Evolutionary conservation across 2,113 vertebrate genomes (phyloP), one percentile per base, ranked within the genome.

Genomic region (Prionailurus bengalensis): DNA sequence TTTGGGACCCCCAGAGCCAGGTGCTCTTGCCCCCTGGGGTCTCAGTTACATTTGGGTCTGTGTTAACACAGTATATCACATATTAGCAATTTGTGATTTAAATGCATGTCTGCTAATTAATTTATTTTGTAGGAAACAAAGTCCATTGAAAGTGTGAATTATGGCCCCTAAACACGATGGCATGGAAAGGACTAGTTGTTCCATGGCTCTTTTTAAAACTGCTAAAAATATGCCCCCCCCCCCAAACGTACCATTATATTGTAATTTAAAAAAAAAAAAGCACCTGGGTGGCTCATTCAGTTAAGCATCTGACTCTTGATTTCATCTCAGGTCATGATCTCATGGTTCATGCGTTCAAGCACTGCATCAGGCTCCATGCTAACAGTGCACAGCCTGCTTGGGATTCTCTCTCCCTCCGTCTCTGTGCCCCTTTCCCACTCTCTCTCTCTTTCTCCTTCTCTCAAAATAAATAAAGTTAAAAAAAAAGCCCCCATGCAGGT

Each of bases 111-210:
- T 93, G 58, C 27, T 76, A 61, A 70, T 92, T 61, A 55, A 66
- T 61, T 95, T 78, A 48, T 88, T 95, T 88, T 90, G 2, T 42
- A 87, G 33, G 78, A 68, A 42, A 66, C 25, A 73, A 85, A 76
- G 25, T 63, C 84, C 42, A 55, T n/a, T 74, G 42, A 66, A 70
- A 95, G 48, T 8, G 45, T 86, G 9, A 90, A 42, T 70, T 80
- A 83, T 86, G 10, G 3, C 48, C 29, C 48, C 42, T 73, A 66
- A 86, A 10, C 9, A 31, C 17, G 73, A 31, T 33, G 73, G 21
- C 23, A 16, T 13, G 5, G 9, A 73, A 13, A 91, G 12, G 12
- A 25, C 1, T 83, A 31, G 55, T n/a, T 97, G 45, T 31, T 27
- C 12, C 45, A 74, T 33, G 29, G 1, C 5, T 84, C 42, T 45